Percentiles rank a stretch among this genome's conserved stretches.
phyloP scores from a whole-genome alignment of 2,797 vertebrate species.

The Falco columbarius region DNA sequence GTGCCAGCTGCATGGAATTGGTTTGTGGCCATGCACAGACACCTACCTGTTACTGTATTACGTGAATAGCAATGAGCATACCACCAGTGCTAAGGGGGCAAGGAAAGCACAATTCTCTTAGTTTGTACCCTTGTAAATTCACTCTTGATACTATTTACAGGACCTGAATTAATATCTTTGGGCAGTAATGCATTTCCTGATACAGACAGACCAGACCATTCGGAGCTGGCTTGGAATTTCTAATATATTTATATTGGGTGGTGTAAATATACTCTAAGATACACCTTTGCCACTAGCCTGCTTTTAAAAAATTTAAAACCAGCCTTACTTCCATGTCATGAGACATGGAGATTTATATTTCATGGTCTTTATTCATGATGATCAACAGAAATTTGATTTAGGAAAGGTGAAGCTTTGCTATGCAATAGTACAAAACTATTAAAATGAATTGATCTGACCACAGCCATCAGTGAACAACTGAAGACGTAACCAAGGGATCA shows the following conservation, averaged over 20 bases:
- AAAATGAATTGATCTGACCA: slow-evolving; percentile 26
- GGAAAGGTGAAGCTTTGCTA: background rate
- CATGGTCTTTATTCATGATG: background rate
- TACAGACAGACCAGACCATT: background rate
- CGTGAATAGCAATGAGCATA: accelerated
- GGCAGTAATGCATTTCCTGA: background rate
- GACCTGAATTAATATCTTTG: background rate
- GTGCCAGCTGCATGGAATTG: background rate
- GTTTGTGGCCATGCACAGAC: background rate
- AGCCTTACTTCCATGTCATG: background rate
- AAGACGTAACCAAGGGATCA: background rate
- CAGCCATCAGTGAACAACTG: background rate
- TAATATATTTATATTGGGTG: background rate
- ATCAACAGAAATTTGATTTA: background rate
- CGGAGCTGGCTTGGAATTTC: background rate
- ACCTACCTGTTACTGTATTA: background rate
- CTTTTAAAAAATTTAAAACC: background rate
- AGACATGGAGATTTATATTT: background rate
- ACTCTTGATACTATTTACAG: background rate
- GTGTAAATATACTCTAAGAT: background rate
- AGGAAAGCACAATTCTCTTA: background rate
- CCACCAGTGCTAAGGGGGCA: background rate
- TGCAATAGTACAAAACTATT: background rate
- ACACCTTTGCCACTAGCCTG: background rate
- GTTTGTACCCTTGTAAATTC: background rate